Conservation (phyloP, 2,888 invertebrate genomes). For the Hyposoter dolosus region DNA sequence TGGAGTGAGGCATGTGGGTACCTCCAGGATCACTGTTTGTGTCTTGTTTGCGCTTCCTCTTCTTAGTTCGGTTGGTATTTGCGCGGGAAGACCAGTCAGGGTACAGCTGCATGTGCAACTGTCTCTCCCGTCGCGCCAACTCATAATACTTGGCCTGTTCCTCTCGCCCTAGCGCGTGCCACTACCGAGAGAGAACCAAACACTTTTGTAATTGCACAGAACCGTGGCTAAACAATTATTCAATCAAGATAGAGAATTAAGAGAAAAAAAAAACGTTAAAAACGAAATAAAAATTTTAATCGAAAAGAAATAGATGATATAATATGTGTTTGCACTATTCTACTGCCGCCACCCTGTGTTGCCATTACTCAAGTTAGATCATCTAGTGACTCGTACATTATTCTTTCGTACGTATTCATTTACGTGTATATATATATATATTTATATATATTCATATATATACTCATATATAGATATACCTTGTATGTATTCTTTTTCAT, state of each 20-base stretch:
- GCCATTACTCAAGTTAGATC: conserved; percentile 77
- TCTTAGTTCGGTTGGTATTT: conserved; percentile 99
- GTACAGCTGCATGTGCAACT: conserved; percentile 99
- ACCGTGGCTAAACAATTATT: conserved; percentile 77
- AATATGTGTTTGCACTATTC: conserved; percentile 76
- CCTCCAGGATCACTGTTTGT: conserved; percentile 95
- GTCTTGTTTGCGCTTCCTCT: conserved; percentile 99
- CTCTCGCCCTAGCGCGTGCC: conserved; percentile 99
- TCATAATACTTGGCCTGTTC: conserved; percentile 99
- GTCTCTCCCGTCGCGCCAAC: conserved; percentile 98
- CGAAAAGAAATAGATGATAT: conserved; percentile 19
- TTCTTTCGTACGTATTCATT: conserved; percentile 30
- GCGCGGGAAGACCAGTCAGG: conserved; percentile 99
- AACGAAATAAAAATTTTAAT: conserved; percentile 46
- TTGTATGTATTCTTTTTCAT: conserved; percentile 44
- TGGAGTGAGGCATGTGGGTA: conserved; percentile 88
- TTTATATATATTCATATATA: conserved; percentile 37
- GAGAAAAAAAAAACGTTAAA: conserved; percentile 65
- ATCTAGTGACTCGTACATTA: conserved; percentile 64
- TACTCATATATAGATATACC: conserved; percentile 55
- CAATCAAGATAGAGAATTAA: conserved; percentile 73
- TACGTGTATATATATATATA: conserved; percentile 48
- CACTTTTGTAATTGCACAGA: conserved; percentile 79
- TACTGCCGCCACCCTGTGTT: conserved; percentile 84
- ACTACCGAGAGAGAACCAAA: conserved; percentile 89